A percentile compares a stretch with the other conserved stretches of the same genome.
phyloP scores from a whole-genome alignment of 1,140 invertebrate species.

The Palaemon carinicauda region DNA sequence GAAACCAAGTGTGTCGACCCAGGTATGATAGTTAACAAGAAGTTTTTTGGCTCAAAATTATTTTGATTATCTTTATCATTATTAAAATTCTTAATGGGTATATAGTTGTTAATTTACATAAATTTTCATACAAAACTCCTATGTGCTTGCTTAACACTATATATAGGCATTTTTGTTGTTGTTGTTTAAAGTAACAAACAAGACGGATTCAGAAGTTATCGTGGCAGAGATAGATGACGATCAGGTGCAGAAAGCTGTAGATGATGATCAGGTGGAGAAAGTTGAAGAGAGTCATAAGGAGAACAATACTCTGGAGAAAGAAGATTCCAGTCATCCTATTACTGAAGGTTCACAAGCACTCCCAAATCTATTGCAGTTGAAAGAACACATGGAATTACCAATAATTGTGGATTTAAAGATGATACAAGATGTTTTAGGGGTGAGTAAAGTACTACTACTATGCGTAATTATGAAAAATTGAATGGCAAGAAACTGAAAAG shows the following conservation, averaged over 20 bases:
- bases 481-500: too few species aligned
- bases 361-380: not conserved
- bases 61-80: too few species aligned
- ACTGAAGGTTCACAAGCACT: not conserved
- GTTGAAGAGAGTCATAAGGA: not conserved
- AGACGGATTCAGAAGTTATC: not conserved
- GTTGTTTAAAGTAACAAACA: too few species aligned
- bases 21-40: not conserved
- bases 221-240: not conserved
- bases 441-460: not conserved
- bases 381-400: slow-evolving; percentile 30
- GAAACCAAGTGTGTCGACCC: not conserved
- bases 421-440: slow-evolving; percentile 38
- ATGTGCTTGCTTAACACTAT: too few species aligned
- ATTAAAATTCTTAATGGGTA: too few species aligned
- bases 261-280: not conserved
- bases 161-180: too few species aligned
- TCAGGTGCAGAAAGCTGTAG: not conserved
- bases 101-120: not conserved
- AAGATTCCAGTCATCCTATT: not conserved
- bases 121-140: too few species aligned
- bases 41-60: not conserved
- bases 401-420: slow-evolving; percentile 18
- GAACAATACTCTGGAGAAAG: not conserved
- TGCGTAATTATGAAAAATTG: not conserved